Evolutionary conservation across 2,888 invertebrate species (phyloP).

Genomic region (Biston stratarius): DNA sequence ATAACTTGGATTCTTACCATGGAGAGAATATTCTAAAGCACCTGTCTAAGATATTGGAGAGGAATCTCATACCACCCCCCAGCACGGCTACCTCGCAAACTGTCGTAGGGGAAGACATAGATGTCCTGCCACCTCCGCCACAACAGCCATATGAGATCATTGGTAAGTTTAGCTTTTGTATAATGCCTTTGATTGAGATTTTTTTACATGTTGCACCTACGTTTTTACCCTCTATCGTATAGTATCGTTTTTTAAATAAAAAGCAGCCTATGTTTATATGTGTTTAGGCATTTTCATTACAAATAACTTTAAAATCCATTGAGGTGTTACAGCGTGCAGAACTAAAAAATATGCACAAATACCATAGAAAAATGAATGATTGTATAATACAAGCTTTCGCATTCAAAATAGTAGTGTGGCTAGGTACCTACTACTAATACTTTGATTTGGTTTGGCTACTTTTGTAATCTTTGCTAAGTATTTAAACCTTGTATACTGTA

Average conservation of each 20-base stretch:
- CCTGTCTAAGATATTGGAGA: conserved; percentile 66
- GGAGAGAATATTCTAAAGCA: conserved; percentile 79
- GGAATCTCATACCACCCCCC: conserved; percentile 50
- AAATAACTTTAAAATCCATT: not conserved
- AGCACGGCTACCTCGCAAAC: conserved; percentile 57
- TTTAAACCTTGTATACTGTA: not conserved
- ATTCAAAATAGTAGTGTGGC: too few relatives aligned
- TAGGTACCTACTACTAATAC: too few relatives aligned
- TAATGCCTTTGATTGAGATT: not conserved
- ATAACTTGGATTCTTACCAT: conserved; percentile 87
- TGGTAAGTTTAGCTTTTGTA: conserved; percentile 53
- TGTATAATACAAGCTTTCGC: too few relatives aligned
- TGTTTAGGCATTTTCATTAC: too few relatives aligned
- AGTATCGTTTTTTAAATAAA: too few relatives aligned
- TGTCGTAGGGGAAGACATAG: conserved; percentile 65
- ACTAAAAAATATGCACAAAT: too few relatives aligned
- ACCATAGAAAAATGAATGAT: too few relatives aligned
- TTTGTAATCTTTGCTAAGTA: not conserved
- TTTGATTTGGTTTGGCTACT: too few relatives aligned
- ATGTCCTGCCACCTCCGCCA: conserved; percentile 52
- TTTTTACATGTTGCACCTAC: not conserved
- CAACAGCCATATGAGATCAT: conserved; percentile 73
- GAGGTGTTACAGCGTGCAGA: too few relatives aligned
- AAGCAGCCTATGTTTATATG: too few relatives aligned
- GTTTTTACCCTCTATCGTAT: too few relatives aligned